Evolutionary conservation across 1,140 invertebrate genomes (phyloP).

Genomic region (Ylistrum balloti): DNA sequence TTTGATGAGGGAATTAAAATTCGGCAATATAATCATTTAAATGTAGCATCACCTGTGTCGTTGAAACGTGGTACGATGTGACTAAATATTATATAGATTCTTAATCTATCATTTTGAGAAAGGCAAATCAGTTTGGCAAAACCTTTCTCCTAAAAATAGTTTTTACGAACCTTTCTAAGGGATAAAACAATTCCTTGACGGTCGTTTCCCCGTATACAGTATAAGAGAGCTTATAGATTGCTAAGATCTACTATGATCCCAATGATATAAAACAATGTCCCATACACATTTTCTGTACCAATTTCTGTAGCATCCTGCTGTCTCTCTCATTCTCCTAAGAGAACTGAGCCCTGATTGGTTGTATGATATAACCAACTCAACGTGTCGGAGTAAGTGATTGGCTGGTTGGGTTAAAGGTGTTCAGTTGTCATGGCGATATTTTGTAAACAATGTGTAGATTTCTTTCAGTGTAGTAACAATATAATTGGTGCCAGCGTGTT

Average conservation of each 20-base stretch:
- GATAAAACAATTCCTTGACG: no score
- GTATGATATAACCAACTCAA: conserved; percentile 45
- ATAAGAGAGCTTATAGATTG: no score
- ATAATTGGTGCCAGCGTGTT: conserved; percentile 52
- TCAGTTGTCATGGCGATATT: conserved; percentile 61
- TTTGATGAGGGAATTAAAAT: no score
- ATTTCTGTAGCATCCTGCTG: conserved; percentile 54
- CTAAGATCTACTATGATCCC: not conserved
- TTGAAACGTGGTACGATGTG: no score
- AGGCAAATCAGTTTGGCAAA: no score
- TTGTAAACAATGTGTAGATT: conserved; percentile 67
- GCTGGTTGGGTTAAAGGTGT: conserved; percentile 58
- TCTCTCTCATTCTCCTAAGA: conserved; percentile 49
- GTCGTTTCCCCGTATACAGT: no score
- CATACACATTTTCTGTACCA: conserved; percentile 48
- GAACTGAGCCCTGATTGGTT: conserved; percentile 41
- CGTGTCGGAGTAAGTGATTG: conserved; percentile 57
- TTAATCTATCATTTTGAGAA: no score
- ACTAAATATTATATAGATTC: no score
- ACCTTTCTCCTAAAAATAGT: no score
- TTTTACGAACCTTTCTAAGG: no score
- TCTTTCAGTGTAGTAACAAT: conserved; percentile 60
- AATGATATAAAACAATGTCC: conserved; percentile 6
- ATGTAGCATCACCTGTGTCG: no score
- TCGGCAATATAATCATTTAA: no score